Conservation (phyloP, 2,797 vertebrate genomes). For the Rhinatrema bivittatum region DNA sequence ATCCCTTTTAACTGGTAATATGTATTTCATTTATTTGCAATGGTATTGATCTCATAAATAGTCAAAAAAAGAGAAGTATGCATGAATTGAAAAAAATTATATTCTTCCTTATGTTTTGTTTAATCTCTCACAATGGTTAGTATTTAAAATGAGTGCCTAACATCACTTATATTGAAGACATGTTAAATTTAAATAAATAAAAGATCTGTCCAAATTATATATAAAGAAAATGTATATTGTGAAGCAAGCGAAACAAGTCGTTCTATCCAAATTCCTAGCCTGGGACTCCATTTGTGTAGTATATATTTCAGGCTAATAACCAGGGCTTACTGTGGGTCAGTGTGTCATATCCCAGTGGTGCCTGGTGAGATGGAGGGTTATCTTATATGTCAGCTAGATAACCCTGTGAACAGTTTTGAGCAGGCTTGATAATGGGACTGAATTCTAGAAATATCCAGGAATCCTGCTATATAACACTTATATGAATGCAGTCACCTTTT, state of each 20-base stretch:
- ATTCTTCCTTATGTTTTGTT: no score
- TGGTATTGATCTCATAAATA: no score
- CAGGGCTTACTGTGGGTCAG: slow-evolving; percentile 50
- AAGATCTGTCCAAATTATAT: no score
- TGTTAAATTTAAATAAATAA: not conserved
- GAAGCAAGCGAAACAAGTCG: slow-evolving; percentile 16
- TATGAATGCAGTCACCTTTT: slow-evolving; percentile 27
- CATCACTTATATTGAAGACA: no score
- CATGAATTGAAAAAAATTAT: no score
- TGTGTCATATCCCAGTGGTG: slow-evolving; percentile 56
- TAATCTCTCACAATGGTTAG: no score
- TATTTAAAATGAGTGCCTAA: no score
- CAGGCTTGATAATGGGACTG: slow-evolving; percentile 47
- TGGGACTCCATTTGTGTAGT: slow-evolving; percentile 20
- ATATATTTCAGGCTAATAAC: slow-evolving; percentile 56
- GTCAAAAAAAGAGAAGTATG: no score
- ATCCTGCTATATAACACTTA: not conserved
- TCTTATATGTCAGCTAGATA: slow-evolving; percentile 53
- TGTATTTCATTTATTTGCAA: no score
- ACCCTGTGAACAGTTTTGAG: slow-evolving; percentile 48
- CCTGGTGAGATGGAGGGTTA: slow-evolving; percentile 53
- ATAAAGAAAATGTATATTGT: slow-evolving; percentile 19
- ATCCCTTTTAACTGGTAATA: no score
- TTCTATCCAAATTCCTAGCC: slow-evolving; percentile 37
- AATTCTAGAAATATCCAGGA: slow-evolving; percentile 42